Base-by-base conservation (phyloP, 2,888 invertebrate species). In the Cephus pulcher region DNA sequence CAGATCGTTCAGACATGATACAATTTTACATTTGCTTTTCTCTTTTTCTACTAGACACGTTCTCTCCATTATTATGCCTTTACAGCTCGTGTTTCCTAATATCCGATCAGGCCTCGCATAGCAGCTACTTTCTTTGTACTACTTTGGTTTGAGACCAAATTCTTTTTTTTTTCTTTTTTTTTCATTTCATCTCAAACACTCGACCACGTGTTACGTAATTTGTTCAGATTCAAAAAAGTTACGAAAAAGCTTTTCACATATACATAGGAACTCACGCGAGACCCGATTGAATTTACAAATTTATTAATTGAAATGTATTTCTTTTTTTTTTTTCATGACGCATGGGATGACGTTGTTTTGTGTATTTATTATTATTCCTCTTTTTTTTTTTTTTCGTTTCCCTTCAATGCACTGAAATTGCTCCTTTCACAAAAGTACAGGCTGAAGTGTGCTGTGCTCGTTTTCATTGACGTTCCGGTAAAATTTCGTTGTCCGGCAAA, bases 361-460 rank as follows among this genome's bases (percentile, higher is more conserved):
- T 56, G 40, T 1, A 56, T 56, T 23, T 56, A 56, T 56, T 56
- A 23, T 56, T 56, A 9, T 56, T 56, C 9, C 9, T 56, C 4
- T 15, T 40, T 40, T 40, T 56, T 23, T 9, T 56, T 23, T 9
- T 23, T 9, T 9, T 9, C 40, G 23, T 56, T 56, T 56, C 56
- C 9, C 56, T 23, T 23, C 9, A 56, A 56, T 6, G 56, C 3
- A 2, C 56, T 56, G 23, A 56, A 23, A 56, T 56, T 56, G 3
- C 30, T 15, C 33, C 71, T 11, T 23, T 88, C 85, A 85, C 84
- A 89, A 86, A 88, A 88, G 85, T 88, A 88, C 88, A 88, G 86
- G 85, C 87, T 89, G 87, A 89, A 86, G 85, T 88, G 87, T 88
- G 86, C 88, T 89, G 86, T 89, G 87, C 86, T 88, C 80, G 79